Conservation (phyloP, 2,797 vertebrate species). For the Sus cebifrons region DNA sequence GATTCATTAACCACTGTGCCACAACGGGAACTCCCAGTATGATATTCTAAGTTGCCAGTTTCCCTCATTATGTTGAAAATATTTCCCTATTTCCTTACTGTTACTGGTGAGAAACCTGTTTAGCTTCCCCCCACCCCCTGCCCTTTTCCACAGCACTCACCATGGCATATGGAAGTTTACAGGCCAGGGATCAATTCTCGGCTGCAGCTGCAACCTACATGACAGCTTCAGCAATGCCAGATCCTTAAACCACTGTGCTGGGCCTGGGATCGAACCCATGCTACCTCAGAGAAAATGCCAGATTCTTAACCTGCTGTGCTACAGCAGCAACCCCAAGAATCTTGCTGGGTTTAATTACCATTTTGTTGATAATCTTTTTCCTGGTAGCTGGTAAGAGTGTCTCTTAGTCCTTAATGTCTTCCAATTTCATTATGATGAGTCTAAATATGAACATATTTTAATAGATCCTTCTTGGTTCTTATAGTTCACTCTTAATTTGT, state of each 20-base stretch:
- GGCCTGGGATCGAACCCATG: too few species aligned
- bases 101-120: not conserved
- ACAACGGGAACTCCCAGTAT: not conserved
- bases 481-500: conserved; percentile 23
- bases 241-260: too few species aligned
- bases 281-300: too few species aligned
- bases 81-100: not conserved
- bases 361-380: conserved; percentile 38
- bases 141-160: too few species aligned
- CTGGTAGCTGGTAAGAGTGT: not conserved
- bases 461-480: not conserved
- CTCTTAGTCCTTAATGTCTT: conserved; percentile 28
- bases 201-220: too few species aligned
- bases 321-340: too few species aligned
- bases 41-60: not conserved
- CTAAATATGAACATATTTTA: not conserved
- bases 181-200: too few species aligned
- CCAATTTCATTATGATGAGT: conserved; percentile 1
- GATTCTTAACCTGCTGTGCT: too few species aligned
- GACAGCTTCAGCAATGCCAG: too few species aligned
- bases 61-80: not conserved
- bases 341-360: not conserved
- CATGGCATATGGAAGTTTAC: too few species aligned
- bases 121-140: not conserved
- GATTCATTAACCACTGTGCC: too few species aligned